Conservation (phyloP, 2,888 invertebrate species). For the Drosophila falleni region DNA sequence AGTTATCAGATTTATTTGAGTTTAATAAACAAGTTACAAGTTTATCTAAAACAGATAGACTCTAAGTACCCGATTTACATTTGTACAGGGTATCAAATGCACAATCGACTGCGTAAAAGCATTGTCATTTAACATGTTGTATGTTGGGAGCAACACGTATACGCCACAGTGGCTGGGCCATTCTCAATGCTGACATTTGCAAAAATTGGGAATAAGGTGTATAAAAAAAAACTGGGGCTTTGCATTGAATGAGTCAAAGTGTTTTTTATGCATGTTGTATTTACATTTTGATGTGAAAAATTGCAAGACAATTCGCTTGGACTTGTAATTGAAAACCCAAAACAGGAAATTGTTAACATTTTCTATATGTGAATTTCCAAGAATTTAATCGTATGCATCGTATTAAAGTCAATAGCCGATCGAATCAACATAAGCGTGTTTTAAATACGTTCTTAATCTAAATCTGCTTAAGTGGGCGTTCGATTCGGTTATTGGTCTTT, state of each 20-base stretch:
- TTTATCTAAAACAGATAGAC: not conserved
- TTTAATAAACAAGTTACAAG: not conserved
- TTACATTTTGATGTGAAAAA: constrained; percentile 68
- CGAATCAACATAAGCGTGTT: constrained; percentile 27
- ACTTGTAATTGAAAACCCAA: constrained; percentile 60
- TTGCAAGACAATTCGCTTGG: constrained; percentile 40
- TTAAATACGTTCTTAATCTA: constrained; percentile 21
- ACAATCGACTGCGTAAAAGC: constrained; percentile 47
- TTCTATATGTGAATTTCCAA: constrained; percentile 52
- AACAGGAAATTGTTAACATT: constrained; percentile 75
- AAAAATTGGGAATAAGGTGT: constrained; percentile 7
- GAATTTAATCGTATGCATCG: constrained; percentile 39
- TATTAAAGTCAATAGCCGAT: constrained; percentile 67
- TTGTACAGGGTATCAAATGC: constrained; percentile 10
- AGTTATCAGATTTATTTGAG: too few relatives aligned
- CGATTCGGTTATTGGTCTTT: constrained; percentile 48
- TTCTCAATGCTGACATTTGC: constrained; percentile 49
- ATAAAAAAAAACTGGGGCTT: constrained; percentile 7
- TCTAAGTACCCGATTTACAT: not conserved
- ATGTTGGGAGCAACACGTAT: constrained; percentile 53
- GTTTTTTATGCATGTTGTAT: constrained; percentile 19
- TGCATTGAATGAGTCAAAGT: constrained; percentile 66
- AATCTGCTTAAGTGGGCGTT: constrained; percentile 30
- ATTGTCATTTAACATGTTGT: constrained; percentile 37
- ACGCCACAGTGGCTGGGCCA: constrained; percentile 61